A percentile compares a stretch with the other conserved stretches of the same genome.
Evolutionary conservation across 2,797 vertebrate species (phyloP).

Genomic region (Euthynnus affinis): DNA sequence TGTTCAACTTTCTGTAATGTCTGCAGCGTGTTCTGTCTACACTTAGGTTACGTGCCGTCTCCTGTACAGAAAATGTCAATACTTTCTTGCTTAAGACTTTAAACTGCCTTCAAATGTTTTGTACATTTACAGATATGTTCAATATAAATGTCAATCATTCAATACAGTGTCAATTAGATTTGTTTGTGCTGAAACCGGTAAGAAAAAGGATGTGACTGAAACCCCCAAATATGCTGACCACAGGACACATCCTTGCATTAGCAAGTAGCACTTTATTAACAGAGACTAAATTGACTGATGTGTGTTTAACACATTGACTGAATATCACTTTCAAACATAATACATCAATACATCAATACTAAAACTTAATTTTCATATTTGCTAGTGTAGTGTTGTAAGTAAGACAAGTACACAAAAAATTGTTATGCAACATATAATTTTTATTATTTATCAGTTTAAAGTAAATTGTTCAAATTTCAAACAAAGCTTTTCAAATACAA

Average conservation of each 20-base stretch:
- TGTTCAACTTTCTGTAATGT: background rate
- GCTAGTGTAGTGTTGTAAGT: background rate
- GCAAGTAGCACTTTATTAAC: background rate
- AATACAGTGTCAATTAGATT: too few species aligned
- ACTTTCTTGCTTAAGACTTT: background rate
- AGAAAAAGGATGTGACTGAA: background rate
- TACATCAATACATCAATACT: background rate
- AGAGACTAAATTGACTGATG: background rate
- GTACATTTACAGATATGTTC: background rate
- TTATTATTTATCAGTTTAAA: constrained; percentile 56
- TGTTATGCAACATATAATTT: background rate
- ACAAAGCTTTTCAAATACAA: constrained; percentile 14
- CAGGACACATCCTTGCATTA: background rate
- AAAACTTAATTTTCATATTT: background rate
- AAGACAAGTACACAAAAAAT: background rate
- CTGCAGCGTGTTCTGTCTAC: background rate
- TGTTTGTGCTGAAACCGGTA: background rate
- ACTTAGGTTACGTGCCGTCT: background rate
- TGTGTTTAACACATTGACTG: background rate
- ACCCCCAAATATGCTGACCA: background rate
- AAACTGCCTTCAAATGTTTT: background rate
- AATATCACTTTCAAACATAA: background rate
- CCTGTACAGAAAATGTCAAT: constrained; percentile 20
- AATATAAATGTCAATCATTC: background rate
- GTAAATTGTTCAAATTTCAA: constrained; percentile 28